phyloP scores from a whole-genome alignment of 2,888 invertebrate species.

The Pheosia gnoma region DNA sequence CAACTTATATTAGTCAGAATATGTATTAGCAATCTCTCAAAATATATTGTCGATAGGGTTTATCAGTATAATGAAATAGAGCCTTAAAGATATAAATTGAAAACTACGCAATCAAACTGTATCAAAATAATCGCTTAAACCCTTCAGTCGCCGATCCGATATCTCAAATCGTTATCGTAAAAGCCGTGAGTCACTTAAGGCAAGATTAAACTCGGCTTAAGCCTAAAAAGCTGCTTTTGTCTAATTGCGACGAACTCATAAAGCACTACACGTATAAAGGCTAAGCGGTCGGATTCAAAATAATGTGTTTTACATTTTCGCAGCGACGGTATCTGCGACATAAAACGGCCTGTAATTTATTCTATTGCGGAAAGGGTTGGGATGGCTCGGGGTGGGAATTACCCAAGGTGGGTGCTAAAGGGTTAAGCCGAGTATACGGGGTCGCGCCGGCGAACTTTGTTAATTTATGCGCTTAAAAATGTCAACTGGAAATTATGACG shows the following conservation, averaged over 20 bases:
- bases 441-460: conserved; percentile 81
- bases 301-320: conserved; percentile 83
- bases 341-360: conserved; percentile 84
- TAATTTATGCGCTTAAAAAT: conserved; percentile 85
- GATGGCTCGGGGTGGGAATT: conserved; percentile 80
- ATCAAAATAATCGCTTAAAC: conserved; percentile 30
- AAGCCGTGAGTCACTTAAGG: conserved; percentile 56
- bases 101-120: conserved; percentile 18
- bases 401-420: conserved; percentile 85
- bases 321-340: conserved; percentile 80
- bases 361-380: conserved; percentile 84
- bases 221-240: conserved; percentile 76
- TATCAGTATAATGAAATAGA: too few species aligned
- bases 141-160: conserved; percentile 45
- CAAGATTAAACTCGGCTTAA: conserved; percentile 61
- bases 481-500: conserved; percentile 83
- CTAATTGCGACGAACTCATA: conserved; percentile 78
- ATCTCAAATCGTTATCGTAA: conserved; percentile 69
- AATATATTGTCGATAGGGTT: too few species aligned
- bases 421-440: conserved; percentile 84
- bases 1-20: too few species aligned
- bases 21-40: too few species aligned
- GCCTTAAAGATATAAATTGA: conserved; percentile 8
- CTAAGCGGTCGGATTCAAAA: conserved; percentile 82
- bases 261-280: conserved; percentile 81